Conservation (phyloP, 2,888 invertebrate species). For the Punctoribates punctum region DNA sequence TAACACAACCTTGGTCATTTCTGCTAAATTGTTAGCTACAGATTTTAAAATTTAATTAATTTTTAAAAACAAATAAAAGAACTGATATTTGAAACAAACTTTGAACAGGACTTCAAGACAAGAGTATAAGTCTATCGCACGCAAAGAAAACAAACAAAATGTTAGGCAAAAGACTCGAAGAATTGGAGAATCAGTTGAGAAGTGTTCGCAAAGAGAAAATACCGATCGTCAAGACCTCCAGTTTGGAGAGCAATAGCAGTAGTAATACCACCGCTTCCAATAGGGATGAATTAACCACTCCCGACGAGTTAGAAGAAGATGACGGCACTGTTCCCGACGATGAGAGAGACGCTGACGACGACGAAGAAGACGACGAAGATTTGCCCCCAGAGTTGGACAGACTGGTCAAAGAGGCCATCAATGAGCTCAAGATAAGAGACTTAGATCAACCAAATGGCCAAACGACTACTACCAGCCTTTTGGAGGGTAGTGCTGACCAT, state of each 20-base stretch:
- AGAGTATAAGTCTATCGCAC: constrained; percentile 34
- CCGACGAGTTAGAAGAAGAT: constrained; percentile 9
- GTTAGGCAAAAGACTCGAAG: constrained; percentile 73
- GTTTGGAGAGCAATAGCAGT: constrained; percentile 1
- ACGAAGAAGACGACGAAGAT: neutral
- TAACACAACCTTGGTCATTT: neutral
- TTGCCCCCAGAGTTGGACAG: constrained; percentile 35
- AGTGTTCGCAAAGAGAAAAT: constrained; percentile 51
- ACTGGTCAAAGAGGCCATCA: constrained; percentile 28
- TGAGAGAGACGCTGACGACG: constrained; percentile 9
- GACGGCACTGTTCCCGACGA: neutral
- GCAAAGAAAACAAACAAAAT: constrained; percentile 60
- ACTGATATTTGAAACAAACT: neutral
- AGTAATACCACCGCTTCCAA: neutral
- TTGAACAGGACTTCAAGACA: constrained; percentile 33
- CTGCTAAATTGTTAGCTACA: too few species aligned
- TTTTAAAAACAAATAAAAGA: too few species aligned
- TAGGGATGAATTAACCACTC: constrained; percentile 14
- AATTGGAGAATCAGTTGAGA: constrained; percentile 72
- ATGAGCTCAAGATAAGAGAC: constrained; percentile 27
- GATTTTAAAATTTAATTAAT: too few species aligned
- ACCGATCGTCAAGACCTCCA: neutral
- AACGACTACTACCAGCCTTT: neutral
- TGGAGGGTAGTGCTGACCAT: neutral
- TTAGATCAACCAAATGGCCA: neutral